Evolutionary conservation across 2,113 vertebrate species (phyloP), one percentile per base, ranked within the genome.

Genomic region (Neotoma lepida): DNA sequence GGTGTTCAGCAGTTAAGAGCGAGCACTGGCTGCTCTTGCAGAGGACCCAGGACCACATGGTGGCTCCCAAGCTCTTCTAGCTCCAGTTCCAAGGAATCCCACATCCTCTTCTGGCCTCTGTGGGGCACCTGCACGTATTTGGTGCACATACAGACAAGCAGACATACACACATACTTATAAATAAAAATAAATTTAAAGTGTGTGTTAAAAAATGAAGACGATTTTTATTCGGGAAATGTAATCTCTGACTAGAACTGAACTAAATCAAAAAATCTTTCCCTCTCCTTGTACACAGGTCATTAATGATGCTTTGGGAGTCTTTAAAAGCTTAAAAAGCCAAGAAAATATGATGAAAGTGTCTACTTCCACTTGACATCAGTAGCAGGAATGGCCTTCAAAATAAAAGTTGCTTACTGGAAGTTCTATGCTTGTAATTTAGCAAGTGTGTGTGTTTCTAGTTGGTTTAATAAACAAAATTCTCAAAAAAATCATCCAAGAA

Each of bases 321-420:
- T 46, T 74, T 33, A 91, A 92, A 91, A 91, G 24, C 41, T 39
- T 77, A 63, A 35, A 49, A 94, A 93, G 58, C 17, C 64, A 61
- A 90, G 39, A 41, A 22, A 46, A 51, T 9, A 6, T 0, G 13
- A 24, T 73, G 14, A 35, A 63, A 86, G 26, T 35, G 8, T 39
- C 70, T 39, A 35, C 7, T 56, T 39, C 28, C 30, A 46, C 28
- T 39, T 22, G 61, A 88, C 92, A n/a, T 35, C 77, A 74, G 74
- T 33, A 18, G 64, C 41, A 56, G 24, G 14, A 93, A 84, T 2
- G 0, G 49, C 26, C 46, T 93, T 39, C 22, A 3, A 86, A 89
- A 49, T 61, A 63, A 87, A 82, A 20, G 26, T 54, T 44, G 13
- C 20, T 92, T 64, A 44, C 44, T 90, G 84, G 46, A 91, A 87